Conservation (phyloP, 2,888 invertebrate species). For the Rhingia campestris region DNA sequence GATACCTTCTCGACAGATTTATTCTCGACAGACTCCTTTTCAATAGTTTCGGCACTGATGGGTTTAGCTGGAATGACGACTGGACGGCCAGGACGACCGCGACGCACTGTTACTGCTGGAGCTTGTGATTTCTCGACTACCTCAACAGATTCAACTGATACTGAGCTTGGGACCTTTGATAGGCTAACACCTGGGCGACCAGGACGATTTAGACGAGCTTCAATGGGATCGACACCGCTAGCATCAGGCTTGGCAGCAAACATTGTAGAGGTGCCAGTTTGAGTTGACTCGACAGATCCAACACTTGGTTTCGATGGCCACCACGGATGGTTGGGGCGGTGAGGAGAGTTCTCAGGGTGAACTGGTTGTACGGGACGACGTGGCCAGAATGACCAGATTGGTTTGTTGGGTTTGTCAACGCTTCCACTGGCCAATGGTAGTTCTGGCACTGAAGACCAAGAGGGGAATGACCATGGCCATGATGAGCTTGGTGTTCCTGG, state of each 20-base stretch:
- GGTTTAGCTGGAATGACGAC: background rate
- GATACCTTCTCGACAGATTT: background rate
- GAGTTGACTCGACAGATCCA: slow-evolving; percentile 6
- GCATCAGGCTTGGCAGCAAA: background rate
- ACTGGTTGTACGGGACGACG: background rate
- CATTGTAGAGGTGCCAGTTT: background rate
- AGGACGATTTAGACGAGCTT: background rate
- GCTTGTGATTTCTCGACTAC: background rate
- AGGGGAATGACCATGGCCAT: background rate
- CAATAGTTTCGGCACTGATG: slow-evolving; percentile 9
- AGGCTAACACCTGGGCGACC: background rate
- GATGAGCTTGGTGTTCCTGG: slow-evolving; percentile 1
- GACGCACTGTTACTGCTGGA: background rate
- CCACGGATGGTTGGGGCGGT: background rate
- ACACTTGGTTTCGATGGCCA: background rate
- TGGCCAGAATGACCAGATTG: slow-evolving; percentile 28
- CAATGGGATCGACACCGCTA: background rate
- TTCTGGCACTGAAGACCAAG: background rate
- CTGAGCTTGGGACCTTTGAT: background rate
- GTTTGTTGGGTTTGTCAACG: background rate
- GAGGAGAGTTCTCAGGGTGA: background rate
- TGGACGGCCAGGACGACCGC: background rate
- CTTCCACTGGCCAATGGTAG: background rate
- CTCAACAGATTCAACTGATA: background rate
- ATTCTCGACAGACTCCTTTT: slow-evolving; percentile 10